A percentile compares a stretch with the other conserved stretches of the same genome.
Conservation (phyloP, 2,113 vertebrate species). For the Tiliqua scincoides region DNA sequence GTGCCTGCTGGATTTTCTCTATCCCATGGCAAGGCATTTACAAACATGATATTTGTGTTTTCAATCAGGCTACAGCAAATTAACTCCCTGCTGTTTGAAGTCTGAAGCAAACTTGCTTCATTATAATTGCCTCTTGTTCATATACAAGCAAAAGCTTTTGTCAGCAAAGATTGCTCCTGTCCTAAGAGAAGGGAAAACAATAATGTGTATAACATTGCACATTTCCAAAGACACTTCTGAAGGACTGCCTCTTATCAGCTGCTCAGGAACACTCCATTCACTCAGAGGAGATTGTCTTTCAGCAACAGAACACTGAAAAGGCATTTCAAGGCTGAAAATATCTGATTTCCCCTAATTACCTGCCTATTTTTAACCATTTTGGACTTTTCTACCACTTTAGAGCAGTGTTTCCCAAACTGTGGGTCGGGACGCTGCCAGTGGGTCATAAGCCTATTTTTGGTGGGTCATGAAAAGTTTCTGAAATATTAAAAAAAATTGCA, state of each 20-base stretch:
- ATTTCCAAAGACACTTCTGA: constrained; percentile 3
- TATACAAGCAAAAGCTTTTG: constrained; percentile 45
- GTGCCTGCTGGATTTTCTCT: constrained; percentile 12
- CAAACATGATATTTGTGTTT: constrained; percentile 36
- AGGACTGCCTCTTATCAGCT: neutral
- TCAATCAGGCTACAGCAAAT: constrained; percentile 30
- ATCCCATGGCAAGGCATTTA: constrained; percentile 22
- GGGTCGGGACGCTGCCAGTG: no score
- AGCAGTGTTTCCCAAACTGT: no score
- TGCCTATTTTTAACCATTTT: no score
- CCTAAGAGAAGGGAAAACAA: neutral
- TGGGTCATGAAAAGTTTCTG: no score
- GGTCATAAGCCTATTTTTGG: no score
- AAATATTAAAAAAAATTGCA: no score
- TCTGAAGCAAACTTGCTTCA: constrained; percentile 22
- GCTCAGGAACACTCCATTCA: constrained; percentile 16
- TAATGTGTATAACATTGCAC: neutral
- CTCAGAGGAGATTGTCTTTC: constrained; percentile 9
- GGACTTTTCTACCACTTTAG: no score
- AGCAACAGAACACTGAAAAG: neutral
- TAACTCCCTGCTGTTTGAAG: constrained; percentile 53
- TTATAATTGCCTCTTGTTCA: constrained; percentile 42
- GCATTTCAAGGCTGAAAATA: neutral
- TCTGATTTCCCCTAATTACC: neutral
- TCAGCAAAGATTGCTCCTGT: constrained; percentile 16